Evolutionary conservation across 2,797 vertebrate genomes (phyloP).

Genomic region (Perdix hodgsoniae): DNA sequence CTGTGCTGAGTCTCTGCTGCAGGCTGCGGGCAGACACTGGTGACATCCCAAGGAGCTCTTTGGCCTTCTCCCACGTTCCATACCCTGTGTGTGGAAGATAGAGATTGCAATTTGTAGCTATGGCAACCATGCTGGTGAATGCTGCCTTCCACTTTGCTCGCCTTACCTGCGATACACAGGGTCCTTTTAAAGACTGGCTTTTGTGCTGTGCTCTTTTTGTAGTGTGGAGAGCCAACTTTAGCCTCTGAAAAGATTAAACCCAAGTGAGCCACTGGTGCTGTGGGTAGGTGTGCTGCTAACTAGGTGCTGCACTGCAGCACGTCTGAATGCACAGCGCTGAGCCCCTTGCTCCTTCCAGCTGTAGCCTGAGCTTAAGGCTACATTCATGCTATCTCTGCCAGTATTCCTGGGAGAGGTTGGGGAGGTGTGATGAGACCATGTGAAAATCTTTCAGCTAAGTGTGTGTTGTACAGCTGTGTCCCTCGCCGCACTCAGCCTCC

Average conservation of each 20-base stretch:
- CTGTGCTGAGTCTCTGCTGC: accelerated
- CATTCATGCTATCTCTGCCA: background rate
- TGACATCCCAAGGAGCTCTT: slow-evolving; percentile 14
- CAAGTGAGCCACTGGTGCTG: accelerated
- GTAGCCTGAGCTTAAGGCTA: background rate
- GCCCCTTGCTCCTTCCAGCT: background rate
- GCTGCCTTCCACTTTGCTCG: background rate
- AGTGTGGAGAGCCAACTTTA: background rate
- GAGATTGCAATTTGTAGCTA: slow-evolving; percentile 31
- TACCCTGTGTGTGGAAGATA: background rate
- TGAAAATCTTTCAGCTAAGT: background rate
- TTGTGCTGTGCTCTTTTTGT: background rate
- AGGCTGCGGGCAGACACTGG: background rate
- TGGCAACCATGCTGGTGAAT: background rate
- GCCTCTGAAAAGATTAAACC: background rate
- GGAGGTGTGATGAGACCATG: background rate
- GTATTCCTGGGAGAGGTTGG: background rate
- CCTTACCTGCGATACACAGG: background rate
- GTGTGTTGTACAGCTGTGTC: background rate
- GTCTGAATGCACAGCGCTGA: background rate
- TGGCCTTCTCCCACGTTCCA: background rate
- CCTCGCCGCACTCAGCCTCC: background rate
- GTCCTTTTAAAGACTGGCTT: background rate
- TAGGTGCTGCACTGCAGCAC: background rate
- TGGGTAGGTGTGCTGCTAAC: background rate